Conservation (phyloP, 2,113 vertebrate species). For the Spea multiplicata region DNA sequence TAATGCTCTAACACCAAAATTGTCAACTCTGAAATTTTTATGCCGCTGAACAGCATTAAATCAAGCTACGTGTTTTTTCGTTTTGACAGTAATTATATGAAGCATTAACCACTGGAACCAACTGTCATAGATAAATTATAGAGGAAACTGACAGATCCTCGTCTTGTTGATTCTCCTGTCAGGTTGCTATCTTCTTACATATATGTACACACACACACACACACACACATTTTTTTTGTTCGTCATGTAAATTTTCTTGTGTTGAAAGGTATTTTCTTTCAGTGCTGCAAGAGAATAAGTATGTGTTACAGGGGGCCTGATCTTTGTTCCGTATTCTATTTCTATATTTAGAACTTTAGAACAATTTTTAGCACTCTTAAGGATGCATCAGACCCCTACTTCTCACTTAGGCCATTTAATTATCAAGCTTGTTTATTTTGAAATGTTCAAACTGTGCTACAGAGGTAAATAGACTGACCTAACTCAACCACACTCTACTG, state of each 20-base stretch:
- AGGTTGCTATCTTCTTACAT: constrained; percentile 3
- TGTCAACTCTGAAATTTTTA: constrained; percentile 37
- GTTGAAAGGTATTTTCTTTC: constrained; percentile 34
- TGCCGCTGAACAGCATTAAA: constrained; percentile 35
- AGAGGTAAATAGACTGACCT: no score
- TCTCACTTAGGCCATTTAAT: no score
- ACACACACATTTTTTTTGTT: constrained; percentile 3
- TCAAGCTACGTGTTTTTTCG: constrained; percentile 38
- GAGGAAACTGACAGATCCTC: constrained; percentile 28
- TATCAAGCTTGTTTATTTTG: no score
- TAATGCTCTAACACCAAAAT: constrained; percentile 26
- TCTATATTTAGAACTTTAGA: no score
- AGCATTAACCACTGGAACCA: constrained; percentile 39
- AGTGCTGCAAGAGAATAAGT: constrained; percentile 9
- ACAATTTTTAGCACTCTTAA: no score
- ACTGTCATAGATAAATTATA: constrained; percentile 45
- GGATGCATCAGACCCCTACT: no score
- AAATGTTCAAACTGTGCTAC: no score
- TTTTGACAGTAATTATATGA: constrained; percentile 48
- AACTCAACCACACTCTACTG: no score
- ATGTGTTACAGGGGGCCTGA: neutral
- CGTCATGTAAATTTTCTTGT: constrained; percentile 38
- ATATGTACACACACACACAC: neutral
- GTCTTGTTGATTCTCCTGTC: constrained; percentile 41
- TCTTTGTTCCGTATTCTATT: no score